Evolutionary conservation across 2,888 invertebrate species (phyloP), one percentile per base, ranked within the genome.

Genomic region (Diabrotica balteata): DNA sequence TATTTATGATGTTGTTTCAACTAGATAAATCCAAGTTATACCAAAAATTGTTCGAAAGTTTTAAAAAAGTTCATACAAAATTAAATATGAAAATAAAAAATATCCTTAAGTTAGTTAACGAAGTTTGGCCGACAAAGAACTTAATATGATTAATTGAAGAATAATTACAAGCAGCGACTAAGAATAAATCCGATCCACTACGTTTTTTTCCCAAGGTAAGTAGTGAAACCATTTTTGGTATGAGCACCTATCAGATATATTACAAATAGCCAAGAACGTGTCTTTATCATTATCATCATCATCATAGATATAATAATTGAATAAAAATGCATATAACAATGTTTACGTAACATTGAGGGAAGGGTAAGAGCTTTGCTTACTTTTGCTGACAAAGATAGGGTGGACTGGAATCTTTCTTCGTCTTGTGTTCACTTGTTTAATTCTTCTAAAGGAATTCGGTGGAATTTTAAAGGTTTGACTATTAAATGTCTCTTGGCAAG

Each of bases 141-240:
- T 55, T 22, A 43, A 22, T 55, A 47, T 22, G 7, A 58, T 59
- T 59, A 59, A 59, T 59, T 42, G 59, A 59, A 59, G 57, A 44
- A 57, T 22, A 59, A 59, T 59, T 59, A 47, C 51, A 49, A 60
- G 51, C 51, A 11, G 51, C 51, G 60, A 60, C 44, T 60, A 51
- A 60, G 60, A 53, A 53, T 44, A 62, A 53, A 45, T 62, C 46
- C 57, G 22, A 58, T 47, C 57, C 45, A 58, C 57, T 58, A 58
- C 45, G 45, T 57, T 59, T 59, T 59, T 51, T 59, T 59, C 17
- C 22, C 50, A 59, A 50, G 51, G 50, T 59, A 50, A 42, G 42
- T 59, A 44, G 51, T n/a, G 11, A 59, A 59, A 51, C 22, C 59
- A 50, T 59, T 59, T 59, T 42, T 7, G 59, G 59, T 59, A 59